phyloP scores from a whole-genome alignment of 2,113 vertebrate species.

The Ranitomeya variabilis region DNA sequence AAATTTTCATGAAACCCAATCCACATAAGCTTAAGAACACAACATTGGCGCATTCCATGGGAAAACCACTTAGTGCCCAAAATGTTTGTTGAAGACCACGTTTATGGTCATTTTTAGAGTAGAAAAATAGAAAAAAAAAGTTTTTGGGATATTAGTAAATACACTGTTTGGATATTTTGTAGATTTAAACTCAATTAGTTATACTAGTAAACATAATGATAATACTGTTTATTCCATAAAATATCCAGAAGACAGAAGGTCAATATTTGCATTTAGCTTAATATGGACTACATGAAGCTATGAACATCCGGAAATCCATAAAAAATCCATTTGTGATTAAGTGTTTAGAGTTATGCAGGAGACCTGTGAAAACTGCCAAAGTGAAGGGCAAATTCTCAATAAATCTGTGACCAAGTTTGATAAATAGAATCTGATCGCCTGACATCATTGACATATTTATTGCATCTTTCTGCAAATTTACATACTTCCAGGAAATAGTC shows the following conservation, averaged over 20 bases:
- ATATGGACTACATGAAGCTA: not conserved
- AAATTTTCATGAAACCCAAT: not conserved
- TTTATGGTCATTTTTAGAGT: not conserved
- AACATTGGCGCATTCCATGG: not conserved
- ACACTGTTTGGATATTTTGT: not conserved
- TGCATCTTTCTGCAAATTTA: conserved; percentile 9
- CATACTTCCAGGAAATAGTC: not conserved
- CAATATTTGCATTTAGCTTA: not conserved
- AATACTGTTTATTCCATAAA: not conserved
- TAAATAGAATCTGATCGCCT: conserved; percentile 22
- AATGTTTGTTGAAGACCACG: not conserved
- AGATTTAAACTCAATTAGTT: not conserved
- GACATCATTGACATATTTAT: conserved; percentile 37
- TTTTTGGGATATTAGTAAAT: not conserved
- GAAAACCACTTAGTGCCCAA: not conserved
- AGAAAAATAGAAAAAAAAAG: too few relatives aligned
- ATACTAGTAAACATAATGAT: too few relatives aligned
- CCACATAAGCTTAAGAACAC: not conserved
- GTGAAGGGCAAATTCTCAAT: conserved; percentile 35
- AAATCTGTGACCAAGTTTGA: conserved; percentile 25
- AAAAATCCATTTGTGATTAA: conserved; percentile 41
- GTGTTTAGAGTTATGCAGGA: conserved; percentile 6
- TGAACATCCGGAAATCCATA: conserved; percentile 1
- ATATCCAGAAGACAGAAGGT: not conserved
- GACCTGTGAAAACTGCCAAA: conserved; percentile 2